phyloP scores from a whole-genome alignment of 2,888 invertebrate genomes.

The Neria commutata region DNA sequence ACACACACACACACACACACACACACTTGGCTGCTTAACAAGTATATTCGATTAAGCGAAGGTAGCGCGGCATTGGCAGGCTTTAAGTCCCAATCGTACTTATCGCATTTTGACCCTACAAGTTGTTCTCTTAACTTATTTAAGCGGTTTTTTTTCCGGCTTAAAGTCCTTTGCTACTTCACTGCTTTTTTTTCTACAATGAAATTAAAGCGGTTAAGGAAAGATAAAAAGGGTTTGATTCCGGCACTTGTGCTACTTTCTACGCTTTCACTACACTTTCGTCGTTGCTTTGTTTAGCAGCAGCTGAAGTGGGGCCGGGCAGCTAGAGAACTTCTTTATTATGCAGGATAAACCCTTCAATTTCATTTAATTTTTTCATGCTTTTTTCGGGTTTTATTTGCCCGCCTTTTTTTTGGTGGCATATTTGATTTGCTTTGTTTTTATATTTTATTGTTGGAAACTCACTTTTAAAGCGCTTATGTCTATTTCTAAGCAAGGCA shows the following conservation, averaged over 20 bases:
- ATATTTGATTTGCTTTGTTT: conserved; percentile 5
- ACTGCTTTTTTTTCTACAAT: no score
- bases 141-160: conserved; percentile 1
- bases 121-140: conserved; percentile 4
- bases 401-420: conserved; percentile 21
- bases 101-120: background rate
- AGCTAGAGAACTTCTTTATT: conserved; percentile 48
- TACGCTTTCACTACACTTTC: background rate
- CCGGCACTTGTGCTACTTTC: background rate
- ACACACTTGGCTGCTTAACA: no score
- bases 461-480: no score
- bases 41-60: conserved; percentile 47
- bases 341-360: conserved; percentile 47
- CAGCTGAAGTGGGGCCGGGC: conserved; percentile 7
- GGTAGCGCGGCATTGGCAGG: no score
- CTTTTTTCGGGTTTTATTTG: conserved; percentile 20
- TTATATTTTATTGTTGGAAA: conserved; percentile 5
- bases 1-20: no score
- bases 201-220: background rate
- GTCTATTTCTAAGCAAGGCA: background rate
- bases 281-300: conserved; percentile 8
- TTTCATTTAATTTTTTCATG: conserved; percentile 5
- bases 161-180: no score
- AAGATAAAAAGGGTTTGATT: background rate
- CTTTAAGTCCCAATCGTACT: background rate